Conservation (phyloP, 2,888 invertebrate genomes). For the Lapara coniferarum region DNA sequence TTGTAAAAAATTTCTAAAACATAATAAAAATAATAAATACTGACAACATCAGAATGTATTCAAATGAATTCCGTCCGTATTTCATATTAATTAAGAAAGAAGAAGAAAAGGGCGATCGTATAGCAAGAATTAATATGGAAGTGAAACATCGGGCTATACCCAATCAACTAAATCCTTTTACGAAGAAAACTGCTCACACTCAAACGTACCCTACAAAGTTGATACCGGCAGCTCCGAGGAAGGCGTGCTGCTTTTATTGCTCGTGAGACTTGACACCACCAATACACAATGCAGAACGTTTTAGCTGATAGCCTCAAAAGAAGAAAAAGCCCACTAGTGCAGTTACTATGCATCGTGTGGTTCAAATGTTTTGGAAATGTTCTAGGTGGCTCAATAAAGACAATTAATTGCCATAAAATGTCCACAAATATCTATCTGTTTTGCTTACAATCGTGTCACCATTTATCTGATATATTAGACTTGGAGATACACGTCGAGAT, state of each 20-base stretch:
- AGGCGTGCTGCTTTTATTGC: conserved; percentile 67
- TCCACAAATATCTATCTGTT: conserved; percentile 65
- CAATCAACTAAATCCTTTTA: conserved; percentile 66
- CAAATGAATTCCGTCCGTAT: conserved; percentile 71
- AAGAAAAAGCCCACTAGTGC: conserved; percentile 47
- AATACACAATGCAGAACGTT: conserved; percentile 42
- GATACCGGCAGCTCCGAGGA: conserved; percentile 69
- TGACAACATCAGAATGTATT: conserved; percentile 51
- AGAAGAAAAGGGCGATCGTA: conserved; percentile 75
- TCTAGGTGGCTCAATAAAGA: conserved; percentile 51
- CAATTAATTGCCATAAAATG: conserved; percentile 58
- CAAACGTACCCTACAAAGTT: conserved; percentile 72
- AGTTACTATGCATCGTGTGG: conserved; percentile 56
- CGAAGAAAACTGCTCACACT: conserved; percentile 60
- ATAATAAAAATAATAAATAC: conserved; percentile 27
- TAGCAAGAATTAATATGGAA: conserved; percentile 72
- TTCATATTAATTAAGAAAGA: conserved; percentile 69
- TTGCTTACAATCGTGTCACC: conserved; percentile 52
- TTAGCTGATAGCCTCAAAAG: conserved; percentile 35
- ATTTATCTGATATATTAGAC: conserved; percentile 53
- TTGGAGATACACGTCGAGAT: conserved; percentile 26
- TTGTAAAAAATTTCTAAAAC: neutral
- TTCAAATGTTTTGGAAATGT: conserved; percentile 53
- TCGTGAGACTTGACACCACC: conserved; percentile 39
- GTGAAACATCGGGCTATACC: conserved; percentile 57